Evolutionary conservation across 1,140 invertebrate species (phyloP).

Genomic region (Lanistes nyassanus): DNA sequence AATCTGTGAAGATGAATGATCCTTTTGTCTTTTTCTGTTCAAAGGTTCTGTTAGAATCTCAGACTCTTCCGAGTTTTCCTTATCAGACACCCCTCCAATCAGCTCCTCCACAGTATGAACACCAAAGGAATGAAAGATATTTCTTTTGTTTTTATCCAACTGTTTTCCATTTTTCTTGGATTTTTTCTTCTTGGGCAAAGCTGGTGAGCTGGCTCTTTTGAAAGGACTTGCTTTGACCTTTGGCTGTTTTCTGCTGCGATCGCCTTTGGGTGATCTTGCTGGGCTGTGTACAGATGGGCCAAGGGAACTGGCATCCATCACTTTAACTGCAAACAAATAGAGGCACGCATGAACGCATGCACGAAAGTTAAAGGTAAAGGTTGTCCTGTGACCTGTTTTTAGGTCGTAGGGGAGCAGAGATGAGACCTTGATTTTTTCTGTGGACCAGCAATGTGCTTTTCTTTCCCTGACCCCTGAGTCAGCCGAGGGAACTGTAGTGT

Average conservation of each 20-base stretch:
- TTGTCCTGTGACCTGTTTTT: too few species aligned
- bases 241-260: not conserved
- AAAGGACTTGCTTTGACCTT: conserved; percentile 8
- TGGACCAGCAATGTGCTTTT: too few species aligned
- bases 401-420: too few species aligned
- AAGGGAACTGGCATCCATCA: conserved; percentile 25
- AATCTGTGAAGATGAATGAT: conserved; percentile 24
- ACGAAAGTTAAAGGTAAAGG: too few species aligned
- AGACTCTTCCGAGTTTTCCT: conserved; percentile 27
- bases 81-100: not conserved
- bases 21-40: not conserved
- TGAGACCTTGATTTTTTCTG: too few species aligned
- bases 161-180: conserved; percentile 8
- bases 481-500: too few species aligned
- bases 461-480: too few species aligned
- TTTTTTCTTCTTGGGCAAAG: conserved; percentile 3
- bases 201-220: conserved; percentile 5
- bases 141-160: not conserved
- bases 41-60: conserved; percentile 28
- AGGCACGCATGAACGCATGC: too few species aligned
- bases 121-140: conserved; percentile 23
- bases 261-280: not conserved
- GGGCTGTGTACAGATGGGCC: not conserved
- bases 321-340: conserved; percentile 21
- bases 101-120: conserved; percentile 1